A percentile compares a stretch with the other conserved stretches of the same genome.
phyloP scores from a whole-genome alignment of 2,797 vertebrate species.

The Karalla daura region DNA sequence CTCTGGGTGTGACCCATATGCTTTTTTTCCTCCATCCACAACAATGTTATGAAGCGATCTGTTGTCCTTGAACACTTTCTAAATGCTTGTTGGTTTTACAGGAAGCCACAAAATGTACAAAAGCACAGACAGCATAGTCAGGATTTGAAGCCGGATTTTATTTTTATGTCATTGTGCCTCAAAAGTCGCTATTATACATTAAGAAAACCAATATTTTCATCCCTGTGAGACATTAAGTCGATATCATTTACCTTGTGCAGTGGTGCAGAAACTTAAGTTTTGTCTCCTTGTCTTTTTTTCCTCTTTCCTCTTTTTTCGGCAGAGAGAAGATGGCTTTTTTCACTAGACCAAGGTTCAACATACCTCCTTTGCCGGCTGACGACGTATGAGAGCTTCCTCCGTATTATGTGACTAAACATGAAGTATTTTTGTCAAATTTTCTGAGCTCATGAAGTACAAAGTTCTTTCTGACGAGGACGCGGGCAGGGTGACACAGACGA shows the following conservation, averaged over 20 bases:
- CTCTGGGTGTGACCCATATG: no score
- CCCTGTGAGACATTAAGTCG: no score
- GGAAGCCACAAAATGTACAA: no score
- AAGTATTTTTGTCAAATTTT: slow-evolving; percentile 92
- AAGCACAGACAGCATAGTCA: no score
- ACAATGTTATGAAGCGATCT: no score
- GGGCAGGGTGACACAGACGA: slow-evolving; percentile 84
- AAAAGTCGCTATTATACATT: no score
- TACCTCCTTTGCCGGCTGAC: slow-evolving; percentile 96
- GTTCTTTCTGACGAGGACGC: slow-evolving; percentile 82
- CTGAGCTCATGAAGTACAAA: slow-evolving; percentile 92
- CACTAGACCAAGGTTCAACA: slow-evolving; percentile 97
- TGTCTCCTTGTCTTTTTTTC: not conserved
- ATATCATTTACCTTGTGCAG: not conserved
- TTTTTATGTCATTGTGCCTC: no score
- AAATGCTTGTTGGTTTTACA: no score
- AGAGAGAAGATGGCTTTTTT: slow-evolving; percentile 99
- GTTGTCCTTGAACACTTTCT: no score
- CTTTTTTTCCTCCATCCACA: no score
- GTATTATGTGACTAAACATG: slow-evolving; percentile 84
- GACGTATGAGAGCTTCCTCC: slow-evolving; percentile 91
- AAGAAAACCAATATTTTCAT: no score
- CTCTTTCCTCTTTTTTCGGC: slow-evolving; percentile 31
- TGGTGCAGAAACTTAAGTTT: not conserved
- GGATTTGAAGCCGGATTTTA: no score